These are phyloP conservation scores for Drosophila austrosaltans DNA, from an alignment of 2,888 invertebrate species.

Conservation along the genomic window DNA sequence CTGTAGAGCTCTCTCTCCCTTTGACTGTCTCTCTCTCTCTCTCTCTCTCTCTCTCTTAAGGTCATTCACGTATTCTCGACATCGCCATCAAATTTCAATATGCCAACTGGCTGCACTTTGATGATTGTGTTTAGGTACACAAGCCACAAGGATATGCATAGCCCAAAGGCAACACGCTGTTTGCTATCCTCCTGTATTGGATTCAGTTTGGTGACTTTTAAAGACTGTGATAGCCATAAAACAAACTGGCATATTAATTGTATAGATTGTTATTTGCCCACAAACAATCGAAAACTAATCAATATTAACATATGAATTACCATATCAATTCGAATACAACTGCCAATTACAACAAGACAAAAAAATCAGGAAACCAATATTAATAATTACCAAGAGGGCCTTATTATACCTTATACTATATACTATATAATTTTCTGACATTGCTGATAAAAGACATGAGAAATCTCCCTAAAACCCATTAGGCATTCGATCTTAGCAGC, in stretches of 20 bases:
- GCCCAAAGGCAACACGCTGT: conserved; percentile 24
- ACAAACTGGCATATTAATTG: conserved; percentile 27
- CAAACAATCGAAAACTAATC: neutral
- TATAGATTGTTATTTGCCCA: conserved; percentile 25
- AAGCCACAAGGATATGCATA: conserved; percentile 12
- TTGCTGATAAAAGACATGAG: neutral
- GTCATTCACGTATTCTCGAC: conserved; percentile 8
- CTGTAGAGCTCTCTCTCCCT: conserved; percentile 2
- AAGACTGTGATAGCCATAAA: conserved; percentile 2
- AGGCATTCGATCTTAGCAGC: neutral
- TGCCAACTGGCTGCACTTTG: conserved; percentile 41
- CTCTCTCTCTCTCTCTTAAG: conserved; percentile 2
- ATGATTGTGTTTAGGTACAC: conserved; percentile 22
- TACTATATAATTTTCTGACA: neutral
- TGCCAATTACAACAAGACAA: neutral
- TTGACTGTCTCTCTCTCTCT: neutral
- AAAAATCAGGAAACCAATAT: neutral
- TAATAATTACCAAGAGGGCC: neutral
- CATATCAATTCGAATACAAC: neutral
- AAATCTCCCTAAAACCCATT: neutral
- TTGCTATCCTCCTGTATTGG: conserved; percentile 5
- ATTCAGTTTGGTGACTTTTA: conserved; percentile 9
- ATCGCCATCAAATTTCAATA: conserved; percentile 49
- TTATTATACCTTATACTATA: neutral
- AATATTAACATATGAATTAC: neutral